Conservation (phyloP, 2,888 invertebrate species). For the Cheilosia urbana region DNA sequence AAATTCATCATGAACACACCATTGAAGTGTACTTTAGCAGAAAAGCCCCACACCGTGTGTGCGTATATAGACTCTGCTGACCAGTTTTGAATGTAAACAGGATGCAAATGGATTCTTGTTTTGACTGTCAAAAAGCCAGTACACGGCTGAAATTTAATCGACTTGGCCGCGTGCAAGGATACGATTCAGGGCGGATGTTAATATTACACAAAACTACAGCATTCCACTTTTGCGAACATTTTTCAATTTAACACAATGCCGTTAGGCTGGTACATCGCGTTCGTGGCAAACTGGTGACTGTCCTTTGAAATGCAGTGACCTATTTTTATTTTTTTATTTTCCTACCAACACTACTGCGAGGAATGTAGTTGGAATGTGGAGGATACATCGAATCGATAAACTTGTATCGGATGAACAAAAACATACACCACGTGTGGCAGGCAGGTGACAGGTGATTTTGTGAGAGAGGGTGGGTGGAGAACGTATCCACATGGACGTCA, state of each 20-base stretch:
- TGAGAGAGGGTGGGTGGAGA: background rate
- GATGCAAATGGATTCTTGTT: slow-evolving; percentile 26
- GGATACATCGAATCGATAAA: slow-evolving; percentile 32
- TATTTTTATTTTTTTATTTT: slow-evolving; percentile 35
- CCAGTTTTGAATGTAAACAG: slow-evolving; percentile 35
- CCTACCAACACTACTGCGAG: background rate
- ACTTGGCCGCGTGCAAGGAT: background rate
- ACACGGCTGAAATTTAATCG: slow-evolving; percentile 21
- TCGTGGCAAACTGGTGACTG: slow-evolving; percentile 1
- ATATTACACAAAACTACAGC: slow-evolving; percentile 8
- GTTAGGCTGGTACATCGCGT: slow-evolving; percentile 3
- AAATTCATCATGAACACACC: slow-evolving; percentile 34
- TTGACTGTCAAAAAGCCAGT: slow-evolving; percentile 10
- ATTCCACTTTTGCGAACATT: background rate
- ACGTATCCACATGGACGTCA: background rate
- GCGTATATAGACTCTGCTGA: background rate
- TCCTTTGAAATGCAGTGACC: slow-evolving; percentile 24
- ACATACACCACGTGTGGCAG: background rate
- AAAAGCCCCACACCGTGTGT: background rate
- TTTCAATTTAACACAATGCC: slow-evolving; percentile 35
- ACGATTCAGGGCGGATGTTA: slow-evolving; percentile 8
- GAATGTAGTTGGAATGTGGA: background rate
- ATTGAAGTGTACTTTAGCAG: slow-evolving; percentile 22
- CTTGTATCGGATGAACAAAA: slow-evolving; percentile 8
- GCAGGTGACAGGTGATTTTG: slow-evolving; percentile 20